These are phyloP conservation scores for Eriosoma lanigerum DNA, from an alignment of 1,140 invertebrate species.

Conservation along the genomic window DNA sequence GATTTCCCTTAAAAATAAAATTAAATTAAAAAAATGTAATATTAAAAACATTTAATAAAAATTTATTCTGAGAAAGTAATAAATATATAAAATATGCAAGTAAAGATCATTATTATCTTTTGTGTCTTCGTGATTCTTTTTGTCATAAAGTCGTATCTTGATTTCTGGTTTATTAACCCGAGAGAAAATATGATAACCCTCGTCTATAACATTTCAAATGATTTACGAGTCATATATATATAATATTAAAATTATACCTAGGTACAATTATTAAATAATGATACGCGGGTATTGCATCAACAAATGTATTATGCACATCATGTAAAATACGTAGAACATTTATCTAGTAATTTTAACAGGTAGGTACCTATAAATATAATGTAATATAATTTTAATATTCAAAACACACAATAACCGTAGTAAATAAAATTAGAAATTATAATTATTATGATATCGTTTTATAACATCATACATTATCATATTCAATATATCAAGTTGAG, in stretches of 20 bases:
- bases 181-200: too few relatives aligned
- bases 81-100: neutral
- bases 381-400: neutral
- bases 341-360: too few relatives aligned
- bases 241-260: too few relatives aligned
- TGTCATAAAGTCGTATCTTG: neutral
- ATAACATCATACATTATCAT: too few relatives aligned
- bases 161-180: neutral
- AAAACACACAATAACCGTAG: neutral
- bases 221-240: too few relatives aligned
- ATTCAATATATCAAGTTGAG: too few relatives aligned
- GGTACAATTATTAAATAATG: too few relatives aligned
- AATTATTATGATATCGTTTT: too few relatives aligned
- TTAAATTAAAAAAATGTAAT: neutral
- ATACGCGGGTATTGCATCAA: too few relatives aligned
- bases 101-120: neutral
- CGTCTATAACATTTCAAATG: too few relatives aligned
- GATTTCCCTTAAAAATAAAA: neutral
- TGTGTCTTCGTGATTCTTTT: neutral
- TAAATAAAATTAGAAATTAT: neutral
- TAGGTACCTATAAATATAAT: neutral
- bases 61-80: slow-evolving; percentile 9
- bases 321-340: neutral
- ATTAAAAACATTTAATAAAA: neutral
- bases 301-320: neutral